Evolutionary conservation across 1,140 invertebrate genomes (phyloP).

Genomic region (Halesus radiatus): DNA sequence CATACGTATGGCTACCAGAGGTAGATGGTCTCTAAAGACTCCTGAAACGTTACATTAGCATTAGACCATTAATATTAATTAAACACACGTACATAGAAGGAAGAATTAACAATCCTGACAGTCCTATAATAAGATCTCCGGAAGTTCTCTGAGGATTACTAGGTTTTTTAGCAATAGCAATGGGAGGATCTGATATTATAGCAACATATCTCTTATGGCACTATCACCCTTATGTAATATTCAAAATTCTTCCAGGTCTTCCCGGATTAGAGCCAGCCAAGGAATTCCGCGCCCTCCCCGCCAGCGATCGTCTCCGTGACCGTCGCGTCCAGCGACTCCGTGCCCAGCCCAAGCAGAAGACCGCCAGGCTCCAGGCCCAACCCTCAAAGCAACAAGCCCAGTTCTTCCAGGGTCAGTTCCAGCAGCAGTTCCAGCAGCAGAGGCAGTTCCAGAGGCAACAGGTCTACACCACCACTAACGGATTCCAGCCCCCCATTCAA

Average conservation of each 20-base stretch:
- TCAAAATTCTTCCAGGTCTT: slow-evolving; percentile 37
- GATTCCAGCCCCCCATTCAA: not conserved
- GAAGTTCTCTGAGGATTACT: too few relatives aligned
- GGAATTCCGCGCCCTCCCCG: slow-evolving; percentile 48
- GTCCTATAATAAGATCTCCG: too few relatives aligned
- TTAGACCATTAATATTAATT: too few relatives aligned
- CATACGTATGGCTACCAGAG: too few relatives aligned
- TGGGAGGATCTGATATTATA: too few relatives aligned
- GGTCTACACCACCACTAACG: slow-evolving; percentile 26
- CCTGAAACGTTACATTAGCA: too few relatives aligned
- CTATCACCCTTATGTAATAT: too few relatives aligned
- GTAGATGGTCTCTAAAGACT: too few relatives aligned
- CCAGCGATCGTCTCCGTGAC: slow-evolving; percentile 27
- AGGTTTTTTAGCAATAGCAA: too few relatives aligned
- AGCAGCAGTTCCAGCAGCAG: slow-evolving; percentile 41
- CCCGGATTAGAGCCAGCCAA: slow-evolving; percentile 47
- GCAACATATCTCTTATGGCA: too few relatives aligned
- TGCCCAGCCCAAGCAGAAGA: slow-evolving; percentile 1
- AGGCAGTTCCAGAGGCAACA: slow-evolving; percentile 32
- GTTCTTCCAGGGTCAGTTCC: slow-evolving; percentile 5
- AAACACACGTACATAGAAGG: too few relatives aligned
- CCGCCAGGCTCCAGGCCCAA: slow-evolving; percentile 25
- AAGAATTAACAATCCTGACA: too few relatives aligned
- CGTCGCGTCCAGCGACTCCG: slow-evolving; percentile 25
- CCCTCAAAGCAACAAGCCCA: slow-evolving; percentile 13